Evolutionary conservation across 53 echinoderm and acorn worm genomes (phyloP), one percentile per base, ranked within the genome.

Genomic region (Echinarachnius parma): DNA sequence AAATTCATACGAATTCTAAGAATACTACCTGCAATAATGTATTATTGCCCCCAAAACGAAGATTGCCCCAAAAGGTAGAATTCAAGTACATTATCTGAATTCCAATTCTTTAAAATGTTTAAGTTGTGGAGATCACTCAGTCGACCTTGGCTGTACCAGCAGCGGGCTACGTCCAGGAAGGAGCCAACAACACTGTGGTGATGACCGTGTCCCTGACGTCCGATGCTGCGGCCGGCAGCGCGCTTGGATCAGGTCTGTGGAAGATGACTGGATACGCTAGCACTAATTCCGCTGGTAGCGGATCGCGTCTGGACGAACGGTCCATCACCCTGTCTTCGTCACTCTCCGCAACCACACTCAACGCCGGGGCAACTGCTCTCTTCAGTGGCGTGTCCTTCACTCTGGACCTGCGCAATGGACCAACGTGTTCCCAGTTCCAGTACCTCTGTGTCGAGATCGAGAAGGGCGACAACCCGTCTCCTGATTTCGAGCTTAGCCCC

Each of bases 161-260:
- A n/a, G n/a, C 66, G 4, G 66, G 49, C n/a, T 15, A 2, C 31
- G 49, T 66, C 18, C 30, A 14, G 26, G 47, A 47, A n/a, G 66
- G 66, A 22, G 3, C 26, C 4, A 19, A 15, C 16, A 46, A 66
- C 48, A 48, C 10, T 21, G 7, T 66, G 9, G 14, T 14, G 11
- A 66, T 44, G 58, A 34, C 66, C 20, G 69, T 88, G 16, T 52
- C 76, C 47, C 27, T 88, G 31, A 36, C 62, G 1, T 50, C 83
- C 2, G 52, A 60, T 29, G 28, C 69, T 23, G 30, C 21, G 8
- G 76, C 66, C 10, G 89, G 83, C 7, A 76, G 75, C 27, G 84
- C 80, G 21, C 33, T 62, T 4, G 89, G 89, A 9, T 34, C 3
- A 23, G 75, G 80, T 9, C 77, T 88, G 9, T 88, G 89, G 89